Base-by-base conservation (phyloP, 2,888 invertebrate genomes). In the Synergus japonicus region DNA sequence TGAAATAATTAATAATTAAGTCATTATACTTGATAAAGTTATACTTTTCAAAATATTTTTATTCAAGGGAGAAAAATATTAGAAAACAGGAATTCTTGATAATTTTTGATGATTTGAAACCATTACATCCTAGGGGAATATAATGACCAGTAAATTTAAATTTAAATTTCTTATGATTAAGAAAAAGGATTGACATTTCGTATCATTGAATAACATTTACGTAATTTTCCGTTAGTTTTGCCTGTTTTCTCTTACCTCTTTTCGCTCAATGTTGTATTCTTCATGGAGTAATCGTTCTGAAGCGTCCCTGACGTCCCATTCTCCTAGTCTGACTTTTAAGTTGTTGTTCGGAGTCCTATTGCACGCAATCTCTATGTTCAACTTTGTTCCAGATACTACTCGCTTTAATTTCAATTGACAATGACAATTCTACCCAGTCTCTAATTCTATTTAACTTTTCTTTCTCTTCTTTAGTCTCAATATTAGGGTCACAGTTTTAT, bases 261-360 rank as follows among this genome's bases (percentile, higher is more conserved):
- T 98, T 77, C 97, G 93, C 88, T 97, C 97, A 1, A 98, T 97
- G 4, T 95, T 95, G 89, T 94, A 98, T 92, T 98, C 98, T 88
- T 98, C 98, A 90, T 98, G 97, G 0, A 96, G 94, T 78, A 96
- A 94, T 29, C 96, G 94, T 90, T 98, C 98, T 15, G 96, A 96
- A 22, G 96, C 95, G 77, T 96, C 97, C 0, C 97, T 93, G 0
- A 98, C 97, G 91, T 98, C 98, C 97, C 97, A 98, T 90, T 98
- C 98, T 0, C 98, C 98, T 0, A 98, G 93, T 1, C 98, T 95
- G 0, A 98, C 97, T 86, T 97, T 96, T 86, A 98, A 94, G 89
- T 97, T 97, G 76, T 95, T 96, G 90, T 97, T 97, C 37, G 97
- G 96, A 9, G 97, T 97, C 77, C 98, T 98, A 92, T 83, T 82